These are phyloP conservation scores for Luscinia luscinia DNA, from an alignment of 2,797 vertebrate species.

Conservation along the genomic window DNA sequence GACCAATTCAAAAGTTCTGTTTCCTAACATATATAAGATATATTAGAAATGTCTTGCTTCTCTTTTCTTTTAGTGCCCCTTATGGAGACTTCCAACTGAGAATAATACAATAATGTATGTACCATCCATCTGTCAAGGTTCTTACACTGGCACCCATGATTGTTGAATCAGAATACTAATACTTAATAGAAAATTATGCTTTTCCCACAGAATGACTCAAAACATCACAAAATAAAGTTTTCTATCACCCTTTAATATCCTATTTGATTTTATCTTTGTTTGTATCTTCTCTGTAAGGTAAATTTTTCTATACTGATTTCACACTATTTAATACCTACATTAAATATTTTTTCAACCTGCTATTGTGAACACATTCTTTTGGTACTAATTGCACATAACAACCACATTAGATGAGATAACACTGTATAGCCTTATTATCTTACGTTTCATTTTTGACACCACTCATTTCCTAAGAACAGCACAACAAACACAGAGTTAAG, in stretches of 20 bases:
- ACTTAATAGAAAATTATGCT: neutral
- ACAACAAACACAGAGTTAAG: neutral
- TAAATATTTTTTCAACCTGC: neutral
- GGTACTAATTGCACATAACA: neutral
- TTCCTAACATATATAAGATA: neutral
- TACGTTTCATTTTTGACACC: neutral
- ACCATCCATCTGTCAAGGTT: conserved; percentile 32
- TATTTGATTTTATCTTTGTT: neutral
- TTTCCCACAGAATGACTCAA: neutral
- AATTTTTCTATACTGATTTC: neutral
- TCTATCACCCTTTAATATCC: neutral
- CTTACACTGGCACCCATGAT: neutral
- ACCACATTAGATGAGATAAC: neutral
- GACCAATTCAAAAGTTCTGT: neutral
- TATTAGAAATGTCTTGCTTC: conserved; percentile 28
- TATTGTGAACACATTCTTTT: neutral
- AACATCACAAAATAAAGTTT: neutral
- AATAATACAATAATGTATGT: conserved; percentile 3
- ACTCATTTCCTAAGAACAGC: neutral
- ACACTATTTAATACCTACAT: neutral
- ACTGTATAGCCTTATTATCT: neutral
- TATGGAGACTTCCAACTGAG: conserved; percentile 12
- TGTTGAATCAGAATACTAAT: neutral
- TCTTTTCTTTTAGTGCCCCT: conserved; percentile 33
- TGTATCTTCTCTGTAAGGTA: neutral